Conservation (phyloP, 2,888 invertebrate species). For the Azorinus chamasolen region DNA sequence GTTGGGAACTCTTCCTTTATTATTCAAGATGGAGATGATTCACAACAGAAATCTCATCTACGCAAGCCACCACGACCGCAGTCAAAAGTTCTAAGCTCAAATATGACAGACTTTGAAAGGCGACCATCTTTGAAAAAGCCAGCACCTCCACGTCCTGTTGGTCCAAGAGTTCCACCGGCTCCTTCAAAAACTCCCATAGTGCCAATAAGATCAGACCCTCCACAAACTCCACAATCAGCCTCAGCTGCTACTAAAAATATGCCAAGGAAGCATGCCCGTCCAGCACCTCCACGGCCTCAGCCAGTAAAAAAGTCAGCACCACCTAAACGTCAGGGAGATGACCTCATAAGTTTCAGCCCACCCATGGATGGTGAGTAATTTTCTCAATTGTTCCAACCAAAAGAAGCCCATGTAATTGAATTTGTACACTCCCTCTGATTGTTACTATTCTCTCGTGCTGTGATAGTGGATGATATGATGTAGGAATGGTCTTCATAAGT, state of each 20-base stretch:
- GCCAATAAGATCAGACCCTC: slow-evolving; percentile 22
- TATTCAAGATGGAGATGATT: slow-evolving; percentile 29
- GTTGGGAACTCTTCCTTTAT: slow-evolving; percentile 70
- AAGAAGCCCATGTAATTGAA: too few relatives aligned
- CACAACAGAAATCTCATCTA: slow-evolving; percentile 34
- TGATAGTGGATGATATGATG: too few relatives aligned
- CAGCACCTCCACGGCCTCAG: slow-evolving; percentile 64
- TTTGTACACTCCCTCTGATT: too few relatives aligned
- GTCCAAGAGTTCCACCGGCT: slow-evolving; percentile 74
- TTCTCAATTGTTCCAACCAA: too few relatives aligned
- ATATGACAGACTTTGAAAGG: slow-evolving; percentile 43
- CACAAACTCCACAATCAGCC: slow-evolving; percentile 69
- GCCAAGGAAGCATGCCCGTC: slow-evolving; percentile 43
- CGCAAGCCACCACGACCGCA: slow-evolving; percentile 68
- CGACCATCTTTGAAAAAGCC: slow-evolving; percentile 71
- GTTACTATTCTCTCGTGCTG: too few relatives aligned
- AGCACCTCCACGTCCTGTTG: slow-evolving; percentile 79
- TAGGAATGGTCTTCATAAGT: too few relatives aligned
- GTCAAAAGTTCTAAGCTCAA: slow-evolving; percentile 27
- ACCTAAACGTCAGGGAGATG: slow-evolving; percentile 53
- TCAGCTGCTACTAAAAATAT: slow-evolving; percentile 67
- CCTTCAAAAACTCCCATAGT: slow-evolving; percentile 73
- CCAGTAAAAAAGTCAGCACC: slow-evolving; percentile 39
- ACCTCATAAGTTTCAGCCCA: slow-evolving; percentile 81
- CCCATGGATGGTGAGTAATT: slow-evolving; percentile 44